Evolutionary conservation across 2,113 vertebrate species (phyloP), one percentile per base, ranked within the genome.

Genomic region (Saiga tatarica): DNA sequence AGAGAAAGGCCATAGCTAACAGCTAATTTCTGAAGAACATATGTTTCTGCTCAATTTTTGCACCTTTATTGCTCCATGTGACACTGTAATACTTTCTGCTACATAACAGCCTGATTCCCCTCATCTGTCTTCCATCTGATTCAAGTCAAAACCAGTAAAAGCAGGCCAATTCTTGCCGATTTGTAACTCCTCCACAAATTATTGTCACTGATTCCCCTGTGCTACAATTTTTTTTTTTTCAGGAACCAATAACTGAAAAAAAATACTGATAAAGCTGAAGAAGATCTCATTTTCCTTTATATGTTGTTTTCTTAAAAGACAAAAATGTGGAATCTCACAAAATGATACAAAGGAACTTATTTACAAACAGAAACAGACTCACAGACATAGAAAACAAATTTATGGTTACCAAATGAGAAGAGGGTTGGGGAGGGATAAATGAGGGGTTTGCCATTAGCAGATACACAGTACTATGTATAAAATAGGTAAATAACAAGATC

Each of bases 41-140:
- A 7, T 94, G 97, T 98, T 97, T 97, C 96, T 33, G 95, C 92
- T 96, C 74, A 82, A 5, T 96, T 86, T 96, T 64, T 67, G 83
- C 82, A 97, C 97, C 98, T 97, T 97, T 91, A 67, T 97, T 74
- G 82, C 93, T 90, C 52, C 11, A 0, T 36, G 91, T 96, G 91
- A 95, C 39, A 87, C 2, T 25, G 59, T 39, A 84, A 92, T 76
- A 12, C 81, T 87, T 45, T 71, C 93, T 87, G 84, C 87, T 74
- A 81, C 83, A 39, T 39, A 81, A 53, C 53, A 14, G 5, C 96
- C 97, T 87, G 60, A 42, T 53, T 47, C 52, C 2, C 8, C n/a
- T 95, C 95, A 90, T 97, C 60, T 89, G 91, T 97, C 94, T 97
- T 93, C 19, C 71, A 30, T 52, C 96, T 88, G 82, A 95, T 96